Base-by-base conservation (phyloP, 2,113 vertebrate species). In the Labeo rohita region DNA sequence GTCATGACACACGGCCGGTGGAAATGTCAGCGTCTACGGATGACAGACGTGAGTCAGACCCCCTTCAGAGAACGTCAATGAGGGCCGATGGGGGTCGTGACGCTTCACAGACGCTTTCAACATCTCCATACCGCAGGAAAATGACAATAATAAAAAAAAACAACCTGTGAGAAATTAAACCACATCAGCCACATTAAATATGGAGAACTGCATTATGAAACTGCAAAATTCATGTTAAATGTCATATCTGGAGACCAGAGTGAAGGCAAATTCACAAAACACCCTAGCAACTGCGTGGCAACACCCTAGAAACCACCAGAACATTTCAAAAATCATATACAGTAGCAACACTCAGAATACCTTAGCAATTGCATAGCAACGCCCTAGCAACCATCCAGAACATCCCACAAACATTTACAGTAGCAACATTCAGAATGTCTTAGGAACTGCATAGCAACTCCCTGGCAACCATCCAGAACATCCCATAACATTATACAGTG, bases 21-120 rank as follows among this genome's bases (percentile, higher is more conserved):
- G 68, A 87, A 89, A 89, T 87, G 88, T 84, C 82, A 85, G 70
- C 23, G 70, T 80, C 47, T 86, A 80, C 65, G 82, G 77, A 81
- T 81, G 78, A 70, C 77, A 85, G 85, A 12, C 36, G n/a, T 28
- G 68, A 43, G 49, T n/a, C 23, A 72, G 65, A 86, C 75, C 75
- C 84, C 83, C 59, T 70, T 56, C 49, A 85, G 49, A 52, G 56
- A 66, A 47, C 74, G 6, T 76, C 72, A 75, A 61, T 61, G 54
- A 80, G 70, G 77, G 23, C 75, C 13, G 21, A 1, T 18, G 6
- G 47, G 47, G 74, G 18, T 59, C 36, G 5, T 13, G 39, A n/a
- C 39, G 15, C 78, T 65, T 76, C 83, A 52, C 56, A 77, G 54
- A 70, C 13, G 43, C 78, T 80, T 80, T 80, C 77, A 61, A 77